phyloP scores from a whole-genome alignment of 2,888 invertebrate genomes.

The Cryptocheilus praepositus region DNA sequence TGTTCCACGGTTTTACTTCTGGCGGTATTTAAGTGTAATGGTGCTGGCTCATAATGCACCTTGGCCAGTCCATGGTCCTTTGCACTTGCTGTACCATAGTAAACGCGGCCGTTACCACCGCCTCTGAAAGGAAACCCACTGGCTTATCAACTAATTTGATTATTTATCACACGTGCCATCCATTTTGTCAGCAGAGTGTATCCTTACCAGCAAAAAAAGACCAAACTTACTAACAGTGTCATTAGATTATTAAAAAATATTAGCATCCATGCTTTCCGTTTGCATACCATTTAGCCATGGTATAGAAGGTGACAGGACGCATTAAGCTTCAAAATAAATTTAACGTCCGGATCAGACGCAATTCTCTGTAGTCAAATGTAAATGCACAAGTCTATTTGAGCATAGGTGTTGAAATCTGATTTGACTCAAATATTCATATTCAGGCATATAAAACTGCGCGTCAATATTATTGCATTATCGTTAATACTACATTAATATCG shows the following conservation, averaged over 20 bases:
- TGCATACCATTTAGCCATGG: constrained; percentile 48
- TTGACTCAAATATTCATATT: too few relatives aligned
- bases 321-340: constrained; percentile 52
- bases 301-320: constrained; percentile 50
- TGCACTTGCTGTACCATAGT: constrained; percentile 57
- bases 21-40: constrained; percentile 54
- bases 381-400: constrained; percentile 36
- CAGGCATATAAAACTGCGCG: too few relatives aligned
- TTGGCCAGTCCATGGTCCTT: constrained; percentile 60
- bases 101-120: constrained; percentile 66
- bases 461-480: too few relatives aligned
- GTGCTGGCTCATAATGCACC: constrained; percentile 61
- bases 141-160: constrained; percentile 56
- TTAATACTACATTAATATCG: too few relatives aligned
- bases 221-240: constrained; percentile 49
- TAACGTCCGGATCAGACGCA: constrained; percentile 48
- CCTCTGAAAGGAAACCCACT: constrained; percentile 69
- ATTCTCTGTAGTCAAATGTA: constrained; percentile 50
- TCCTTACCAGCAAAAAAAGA: constrained; percentile 50
- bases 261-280: constrained; percentile 51
- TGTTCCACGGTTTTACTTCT: constrained; percentile 27
- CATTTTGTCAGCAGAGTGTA: constrained; percentile 45
- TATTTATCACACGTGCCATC: constrained; percentile 35
- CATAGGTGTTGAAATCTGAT: constrained; percentile 5
- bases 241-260: constrained; percentile 53